Base-by-base conservation (phyloP, 2,888 invertebrate genomes). In the Drosophila melanosoma region DNA sequence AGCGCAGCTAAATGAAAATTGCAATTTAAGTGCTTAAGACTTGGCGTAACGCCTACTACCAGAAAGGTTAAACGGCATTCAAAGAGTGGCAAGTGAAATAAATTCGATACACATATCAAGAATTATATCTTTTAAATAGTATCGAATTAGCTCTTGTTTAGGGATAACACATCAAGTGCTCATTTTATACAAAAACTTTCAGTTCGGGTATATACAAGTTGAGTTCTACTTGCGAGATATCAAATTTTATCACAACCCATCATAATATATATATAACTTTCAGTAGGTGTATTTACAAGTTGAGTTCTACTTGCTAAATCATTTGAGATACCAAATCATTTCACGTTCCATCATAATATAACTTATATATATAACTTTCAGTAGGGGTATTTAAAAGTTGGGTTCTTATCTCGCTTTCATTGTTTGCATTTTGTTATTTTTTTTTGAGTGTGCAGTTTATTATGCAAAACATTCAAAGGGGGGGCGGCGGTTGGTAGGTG, bases 1-100 rank as follows among this genome's bases (percentile, higher is more conserved):
- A 83, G 80, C 83, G 68, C 62, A 82, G 70, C 80, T 78, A 86
- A 81, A 82, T 74, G 71, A 65, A 77, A 83, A 81, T 65, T 70
- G 53, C 69, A 66, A 66, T 35, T 40, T 51, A 74, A 77, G 60
- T 77, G 63, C 68, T 49, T 42, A 26, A 32, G 32, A 42, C 32
- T 32, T 52, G 29, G 56, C 33, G 36, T 38, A 12, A 54, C 32
- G 32, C 32, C 10, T 0, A n/a, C 6, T 2, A 26, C 4, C 35
- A 36, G 17, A 12, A 12, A 26, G 36, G 23, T 56, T 56, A n/a
- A 26, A 3, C 15, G 20, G 8, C 45, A 42, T 42, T 12, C 20
- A 7, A 45, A 20, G 0, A 12, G 12, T 1, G 20, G 0, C 15
- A 23, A 45, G 15, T 45, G 1, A 10, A 40, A 40, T n/a, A n/a